A percentile compares a stretch with the other conserved stretches of the same genome.
Evolutionary conservation across 2,113 vertebrate genomes (phyloP).

Genomic region (Physeter macrocephalus): DNA sequence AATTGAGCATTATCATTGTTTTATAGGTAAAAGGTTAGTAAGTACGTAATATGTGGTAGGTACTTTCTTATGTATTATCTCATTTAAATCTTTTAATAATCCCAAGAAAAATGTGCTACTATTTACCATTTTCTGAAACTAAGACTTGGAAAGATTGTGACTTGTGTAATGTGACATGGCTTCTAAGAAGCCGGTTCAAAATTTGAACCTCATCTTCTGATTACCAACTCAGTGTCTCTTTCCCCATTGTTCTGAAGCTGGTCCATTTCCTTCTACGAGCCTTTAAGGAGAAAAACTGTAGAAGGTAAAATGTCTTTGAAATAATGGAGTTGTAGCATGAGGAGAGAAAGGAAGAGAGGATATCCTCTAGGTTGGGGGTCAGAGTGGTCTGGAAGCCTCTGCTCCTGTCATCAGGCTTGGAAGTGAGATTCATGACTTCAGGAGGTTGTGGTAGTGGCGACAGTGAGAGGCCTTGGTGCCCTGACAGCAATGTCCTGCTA

Average conservation of each 20-base stretch:
- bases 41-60: neutral
- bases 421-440: conserved; percentile 4
- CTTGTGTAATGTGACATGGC: neutral
- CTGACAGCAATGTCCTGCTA: conserved; percentile 46
- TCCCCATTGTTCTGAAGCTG: neutral
- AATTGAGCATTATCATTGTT: neutral
- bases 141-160: neutral
- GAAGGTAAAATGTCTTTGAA: neutral
- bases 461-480: conserved; percentile 5
- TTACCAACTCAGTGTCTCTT: neutral
- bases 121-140: neutral
- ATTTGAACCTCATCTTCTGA: neutral
- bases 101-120: neutral
- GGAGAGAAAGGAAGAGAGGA: neutral
- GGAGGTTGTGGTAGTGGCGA: neutral
- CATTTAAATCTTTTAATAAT: neutral
- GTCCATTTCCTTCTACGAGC: neutral
- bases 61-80: neutral
- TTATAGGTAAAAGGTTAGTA: neutral
- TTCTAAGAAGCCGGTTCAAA: neutral
- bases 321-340: neutral
- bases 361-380: neutral
- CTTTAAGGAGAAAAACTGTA: neutral
- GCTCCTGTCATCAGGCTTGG: neutral
- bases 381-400: neutral